phyloP scores from a whole-genome alignment of 1,140 invertebrate species.

The Leptonema lineaticorne region DNA sequence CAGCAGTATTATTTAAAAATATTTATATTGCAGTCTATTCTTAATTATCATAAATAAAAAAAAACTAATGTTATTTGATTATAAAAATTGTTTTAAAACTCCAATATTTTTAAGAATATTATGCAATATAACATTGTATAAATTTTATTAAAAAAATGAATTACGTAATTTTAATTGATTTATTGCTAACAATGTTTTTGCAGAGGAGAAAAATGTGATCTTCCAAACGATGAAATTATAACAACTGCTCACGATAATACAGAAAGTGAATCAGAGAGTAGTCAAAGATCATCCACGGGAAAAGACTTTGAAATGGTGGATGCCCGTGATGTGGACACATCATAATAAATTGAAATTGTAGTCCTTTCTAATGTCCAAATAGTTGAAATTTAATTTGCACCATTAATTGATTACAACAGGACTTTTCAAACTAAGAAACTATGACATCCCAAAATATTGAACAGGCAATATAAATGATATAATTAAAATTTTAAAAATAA shows the following conservation, averaged over 20 bases:
- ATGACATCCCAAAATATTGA: too few relatives aligned
- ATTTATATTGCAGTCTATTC: too few relatives aligned
- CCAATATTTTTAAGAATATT: background rate
- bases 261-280: slow-evolving; percentile 67
- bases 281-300: slow-evolving; percentile 73
- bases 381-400: slow-evolving; percentile 3
- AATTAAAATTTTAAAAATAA: too few relatives aligned
- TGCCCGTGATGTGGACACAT: slow-evolving; percentile 59
- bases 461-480: too few relatives aligned
- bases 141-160: background rate
- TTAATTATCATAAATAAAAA: too few relatives aligned
- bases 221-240: too few relatives aligned
- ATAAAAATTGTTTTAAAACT: too few relatives aligned
- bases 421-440: too few relatives aligned
- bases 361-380: background rate
- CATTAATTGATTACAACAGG: too few relatives aligned
- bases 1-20: too few relatives aligned
- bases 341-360: slow-evolving; percentile 30
- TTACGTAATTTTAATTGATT: background rate
- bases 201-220: slow-evolving; percentile 32
- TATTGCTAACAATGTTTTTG: background rate
- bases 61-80: too few relatives aligned
- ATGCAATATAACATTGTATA: background rate
- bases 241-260: slow-evolving; percentile 47
- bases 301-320: slow-evolving; percentile 80